Conservation (phyloP, 2,888 invertebrate species). For the Augochlorella aurata region DNA sequence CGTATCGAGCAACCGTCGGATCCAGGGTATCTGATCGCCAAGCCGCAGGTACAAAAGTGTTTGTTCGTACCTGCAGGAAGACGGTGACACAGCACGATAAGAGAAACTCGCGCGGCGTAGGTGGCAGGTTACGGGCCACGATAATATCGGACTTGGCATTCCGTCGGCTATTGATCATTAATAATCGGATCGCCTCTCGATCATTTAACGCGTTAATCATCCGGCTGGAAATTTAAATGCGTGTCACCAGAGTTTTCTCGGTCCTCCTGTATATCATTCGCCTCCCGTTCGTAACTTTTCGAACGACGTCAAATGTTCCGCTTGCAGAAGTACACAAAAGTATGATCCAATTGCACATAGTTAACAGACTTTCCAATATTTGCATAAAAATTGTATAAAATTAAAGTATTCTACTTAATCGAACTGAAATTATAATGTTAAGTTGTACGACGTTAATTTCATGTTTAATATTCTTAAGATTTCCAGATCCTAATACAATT, state of each 20-base stretch:
- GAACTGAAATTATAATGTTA: too few species aligned
- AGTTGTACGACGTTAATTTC: too few species aligned
- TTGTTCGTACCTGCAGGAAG: constrained; percentile 32
- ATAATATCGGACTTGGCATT: constrained; percentile 70
- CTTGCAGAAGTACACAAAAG: too few species aligned
- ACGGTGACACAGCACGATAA: constrained; percentile 62
- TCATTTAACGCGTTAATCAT: constrained; percentile 49
- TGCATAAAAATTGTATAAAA: too few species aligned
- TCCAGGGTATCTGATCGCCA: constrained; percentile 36
- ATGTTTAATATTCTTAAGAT: too few species aligned
- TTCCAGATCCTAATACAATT: too few species aligned
- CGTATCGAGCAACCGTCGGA: constrained; percentile 27
- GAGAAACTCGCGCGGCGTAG: constrained; percentile 70
- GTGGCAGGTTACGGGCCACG: constrained; percentile 70
- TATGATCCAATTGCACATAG: too few species aligned
- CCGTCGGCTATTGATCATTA: constrained; percentile 65
- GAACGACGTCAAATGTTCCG: too few species aligned
- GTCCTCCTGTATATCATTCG: background rate
- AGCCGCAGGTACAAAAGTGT: constrained; percentile 31
- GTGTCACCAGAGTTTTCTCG: background rate
- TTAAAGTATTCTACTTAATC: too few species aligned
- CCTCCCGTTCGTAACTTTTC: too few species aligned
- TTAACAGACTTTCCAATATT: too few species aligned
- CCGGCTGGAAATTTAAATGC: constrained; percentile 32
- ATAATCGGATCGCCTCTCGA: constrained; percentile 63